phyloP scores from a whole-genome alignment of 2,113 vertebrate species.

The Antigone vipio region DNA sequence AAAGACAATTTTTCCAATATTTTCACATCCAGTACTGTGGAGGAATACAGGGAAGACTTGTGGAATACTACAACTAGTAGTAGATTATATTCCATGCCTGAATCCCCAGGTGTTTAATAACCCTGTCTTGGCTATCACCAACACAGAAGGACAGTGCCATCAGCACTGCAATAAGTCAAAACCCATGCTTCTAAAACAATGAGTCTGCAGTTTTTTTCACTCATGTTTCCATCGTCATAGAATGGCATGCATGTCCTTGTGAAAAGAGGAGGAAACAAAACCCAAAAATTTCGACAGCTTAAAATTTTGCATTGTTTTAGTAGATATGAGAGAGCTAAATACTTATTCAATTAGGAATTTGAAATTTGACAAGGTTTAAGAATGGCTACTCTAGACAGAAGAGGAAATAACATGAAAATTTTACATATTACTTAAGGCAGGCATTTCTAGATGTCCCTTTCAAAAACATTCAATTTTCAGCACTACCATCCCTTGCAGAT shows the following conservation, averaged over 20 bases:
- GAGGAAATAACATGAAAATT: background rate
- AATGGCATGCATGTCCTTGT: background rate
- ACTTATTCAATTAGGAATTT: background rate
- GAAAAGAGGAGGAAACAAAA: background rate
- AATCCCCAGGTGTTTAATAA: slow-evolving; percentile 6
- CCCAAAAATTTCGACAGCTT: background rate
- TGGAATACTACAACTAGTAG: slow-evolving; percentile 2
- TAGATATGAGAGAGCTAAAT: background rate
- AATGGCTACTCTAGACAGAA: background rate
- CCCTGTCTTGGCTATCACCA: background rate
- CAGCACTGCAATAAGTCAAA: background rate
- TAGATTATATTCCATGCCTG: background rate
- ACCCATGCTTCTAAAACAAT: background rate
- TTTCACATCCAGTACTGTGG: background rate
- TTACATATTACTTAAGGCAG: background rate
- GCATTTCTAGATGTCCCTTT: slow-evolving; percentile 28
- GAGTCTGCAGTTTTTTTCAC: background rate
- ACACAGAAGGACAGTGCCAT: background rate
- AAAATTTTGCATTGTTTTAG: background rate
- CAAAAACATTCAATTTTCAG: slow-evolving; percentile 47
- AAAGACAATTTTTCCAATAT: background rate
- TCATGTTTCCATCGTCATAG: background rate
- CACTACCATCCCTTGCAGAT: slow-evolving; percentile 10
- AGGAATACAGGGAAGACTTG: background rate
- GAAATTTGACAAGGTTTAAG: background rate